Base-by-base conservation (phyloP, 2,888 invertebrate species). In the Metopia argyrocephala region DNA sequence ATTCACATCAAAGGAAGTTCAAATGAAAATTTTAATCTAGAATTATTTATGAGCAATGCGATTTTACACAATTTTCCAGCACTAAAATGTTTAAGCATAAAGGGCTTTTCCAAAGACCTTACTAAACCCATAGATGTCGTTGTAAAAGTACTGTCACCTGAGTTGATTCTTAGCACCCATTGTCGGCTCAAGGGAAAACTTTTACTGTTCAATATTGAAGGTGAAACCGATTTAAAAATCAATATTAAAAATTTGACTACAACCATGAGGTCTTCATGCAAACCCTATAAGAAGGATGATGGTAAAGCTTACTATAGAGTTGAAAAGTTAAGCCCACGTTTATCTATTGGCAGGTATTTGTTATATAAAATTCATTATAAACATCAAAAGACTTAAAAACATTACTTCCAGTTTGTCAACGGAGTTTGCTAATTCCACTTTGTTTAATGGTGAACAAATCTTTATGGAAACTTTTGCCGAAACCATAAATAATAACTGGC, bases 391-490 rank as follows among this genome's bases (percentile, higher is more conserved):
- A n/a, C n/a, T n/a, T n/a, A n/a, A n/a, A n/a, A n/a, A n/a, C n/a
- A n/a, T n/a, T n/a, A n/a, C n/a, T n/a, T n/a, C 0, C 21, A 80
- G 80, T 9, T n/a, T 76, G 4, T 59, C 65, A 1, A 56, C 27
- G 0, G 2, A n/a, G 3, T 78, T 78, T 21, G n/a, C 46, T 1
- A 76, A 81, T 61, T 81, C 81, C 0, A 78, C 76, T 0, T 50
- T 81, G n/a, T 78, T 81, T 45, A 76, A 76, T 59, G 78, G 81
- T 0, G 81, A 81, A 27, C 54, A 64, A 27, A n/a, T 74, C 5
- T 74, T 81, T 21, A 68, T 69, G 65, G 69, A 78, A 15, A 48
- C 65, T 3, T 81, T 81, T 56, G 65, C 71, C 25, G 59, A 70
- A 2, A 78, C 81, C 9, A 78, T 81, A 3, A 74, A 81, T 28